Evolutionary conservation across 1,140 invertebrate genomes (phyloP), one percentile per base, ranked within the genome.

Genomic region (Drosophila carrolli): DNA sequence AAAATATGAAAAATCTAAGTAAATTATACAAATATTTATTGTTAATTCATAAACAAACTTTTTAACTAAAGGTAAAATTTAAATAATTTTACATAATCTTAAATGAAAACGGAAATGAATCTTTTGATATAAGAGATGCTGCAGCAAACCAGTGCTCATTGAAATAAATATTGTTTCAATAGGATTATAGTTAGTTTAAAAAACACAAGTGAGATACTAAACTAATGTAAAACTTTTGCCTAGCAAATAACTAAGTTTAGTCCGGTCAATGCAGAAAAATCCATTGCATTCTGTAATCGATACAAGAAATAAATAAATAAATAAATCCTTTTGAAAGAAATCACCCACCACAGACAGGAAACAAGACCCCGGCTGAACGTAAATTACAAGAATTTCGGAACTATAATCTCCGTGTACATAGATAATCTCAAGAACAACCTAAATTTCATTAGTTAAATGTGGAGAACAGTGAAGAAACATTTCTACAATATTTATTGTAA

Each of bases 221-320:
- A 61, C 27, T 61, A 75, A 48, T 56, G 58, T 67, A 53, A 35
- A 48, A 61, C 46, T 77, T 76, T 77, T 76, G 74, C 72, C 59
- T 75, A 75, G 72, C 72, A 75, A 75, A 75, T 63, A 63, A 63
- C 48, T 75, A 48, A 75, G 70, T 56, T 56, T 74, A 75, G 72
- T 27, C 72, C 59, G 53, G 50, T 38, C 9, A 55, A 62, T 61
- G 43, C 48, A 56, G 32, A 43, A 38, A 35, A 35, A 75, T 53
- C 47, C 48, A 74, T 38, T 51, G 50, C 47, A 14, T 47, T 48
- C 27, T 37, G 35, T 43, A 57, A n/a, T 19, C 19, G n/a, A 59
- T 29, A 55, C 4, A 56, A 29, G 16, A 47, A 40, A 48, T 3
- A 11, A 41, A 43, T 41, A 2, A 56, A 29, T n/a, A 47, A 40